Conservation (phyloP, 2,797 vertebrate species). For the Hoplostethus atlanticus region DNA sequence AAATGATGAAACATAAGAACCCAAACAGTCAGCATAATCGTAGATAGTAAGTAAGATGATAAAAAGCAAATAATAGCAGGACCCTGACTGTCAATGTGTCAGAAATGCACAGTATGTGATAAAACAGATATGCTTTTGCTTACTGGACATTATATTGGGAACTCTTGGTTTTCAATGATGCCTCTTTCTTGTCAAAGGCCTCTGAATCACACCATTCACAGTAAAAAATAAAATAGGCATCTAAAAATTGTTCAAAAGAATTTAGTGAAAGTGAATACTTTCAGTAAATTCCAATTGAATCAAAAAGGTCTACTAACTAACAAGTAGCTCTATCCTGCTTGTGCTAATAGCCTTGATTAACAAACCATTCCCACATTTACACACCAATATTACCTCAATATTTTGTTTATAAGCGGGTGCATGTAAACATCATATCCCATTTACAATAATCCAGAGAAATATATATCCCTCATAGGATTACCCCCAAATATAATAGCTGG, state of each 20-base stretch:
- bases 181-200: conserved; percentile 16
- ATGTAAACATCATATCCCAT: conserved; percentile 38
- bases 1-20: conserved; percentile 3
- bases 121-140: background rate
- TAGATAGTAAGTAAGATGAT: conserved; percentile 9
- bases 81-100: background rate
- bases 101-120: background rate
- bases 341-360: conserved; percentile 47
- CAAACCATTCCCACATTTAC: background rate
- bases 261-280: background rate
- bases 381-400: background rate
- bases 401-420: background rate
- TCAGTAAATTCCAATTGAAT: background rate
- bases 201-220: background rate
- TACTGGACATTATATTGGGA: conserved; percentile 10
- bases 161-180: background rate
- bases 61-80: background rate
- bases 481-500: too few species aligned
- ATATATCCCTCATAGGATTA: background rate
- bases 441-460: background rate
- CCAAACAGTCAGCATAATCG: conserved; percentile 34
- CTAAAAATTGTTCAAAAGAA: conserved; percentile 25
- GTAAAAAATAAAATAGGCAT: background rate
- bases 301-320: background rate
- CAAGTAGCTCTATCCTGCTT: conserved; percentile 10